Base-by-base conservation (phyloP, 2,113 vertebrate genomes). In the Thamnaconus septentrionalis region DNA sequence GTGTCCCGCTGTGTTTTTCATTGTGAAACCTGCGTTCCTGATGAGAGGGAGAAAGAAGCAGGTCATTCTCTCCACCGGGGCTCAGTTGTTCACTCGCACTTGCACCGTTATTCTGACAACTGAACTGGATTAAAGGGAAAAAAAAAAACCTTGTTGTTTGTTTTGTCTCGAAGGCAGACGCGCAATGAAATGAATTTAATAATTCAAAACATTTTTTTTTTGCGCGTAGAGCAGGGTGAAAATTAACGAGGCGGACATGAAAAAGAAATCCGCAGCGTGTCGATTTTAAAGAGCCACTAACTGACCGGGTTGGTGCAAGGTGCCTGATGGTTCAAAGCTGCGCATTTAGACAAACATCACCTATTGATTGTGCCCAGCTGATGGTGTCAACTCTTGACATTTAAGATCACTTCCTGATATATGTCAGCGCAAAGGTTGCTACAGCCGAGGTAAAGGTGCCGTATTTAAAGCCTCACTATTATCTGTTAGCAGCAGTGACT, bases 311-410 rank as follows among this genome's bases (percentile, higher is more conserved):
- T 62, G 64, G 39, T 18, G n/a, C 48, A 61, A 56, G 43, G 59
- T 61, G 9, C 5, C 48, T 50, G 10, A 5, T 50, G 9, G 75
- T 69, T 78, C 56, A 78, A 63, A 71, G 42, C 31, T 49, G 49
- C 57, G 49, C 45, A 70, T 80, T 75, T 58, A 49, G 65, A 79
- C 64, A 59, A 61, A 75, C 64, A 69, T 64, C 64, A 71, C 56
- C 40, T 76, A 81, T 76, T 81, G 77, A 85, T 79, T 71, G 8
- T 46, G 64, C 71, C 40, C 48, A 63, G 59, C 55, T 56, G 53
- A 82, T 78, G 81, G 81, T 76, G 74, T 66, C 68, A 81, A 68
- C 47, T 53, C 53, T 58, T 86, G 82, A 81, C 79, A 85, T 81
- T 84, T 81, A 72, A 61, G 66, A 76, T 69, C 74, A 67, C 69